Evolutionary conservation across 2,888 invertebrate species (phyloP).

Genomic region (Andrena chrysosceles): DNA sequence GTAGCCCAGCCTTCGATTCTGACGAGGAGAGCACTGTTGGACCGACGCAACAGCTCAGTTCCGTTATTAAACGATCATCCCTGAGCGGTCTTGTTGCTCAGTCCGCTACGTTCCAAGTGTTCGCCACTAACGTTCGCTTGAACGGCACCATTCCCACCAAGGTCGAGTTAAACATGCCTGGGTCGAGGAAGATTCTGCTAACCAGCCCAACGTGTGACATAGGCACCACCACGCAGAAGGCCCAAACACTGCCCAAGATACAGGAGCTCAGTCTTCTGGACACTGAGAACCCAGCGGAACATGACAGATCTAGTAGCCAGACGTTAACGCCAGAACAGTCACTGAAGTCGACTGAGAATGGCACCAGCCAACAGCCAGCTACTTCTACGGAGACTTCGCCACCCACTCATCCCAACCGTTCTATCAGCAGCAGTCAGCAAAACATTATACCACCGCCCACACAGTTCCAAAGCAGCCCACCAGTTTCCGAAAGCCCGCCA

Average conservation of each 20-base stretch:
- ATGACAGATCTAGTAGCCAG: slow-evolving; percentile 82
- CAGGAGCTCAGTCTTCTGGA: slow-evolving; percentile 89
- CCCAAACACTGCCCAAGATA: slow-evolving; percentile 87
- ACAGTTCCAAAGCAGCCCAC: slow-evolving; percentile 90
- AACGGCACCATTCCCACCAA: slow-evolving; percentile 80
- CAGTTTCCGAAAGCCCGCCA: slow-evolving; percentile 87
- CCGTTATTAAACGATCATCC: slow-evolving; percentile 88
- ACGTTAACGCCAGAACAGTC: slow-evolving; percentile 84
- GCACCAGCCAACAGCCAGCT: slow-evolving; percentile 50
- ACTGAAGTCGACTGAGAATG: slow-evolving; percentile 70
- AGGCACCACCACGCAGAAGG: slow-evolving; percentile 73
- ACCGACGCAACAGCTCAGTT: slow-evolving; percentile 74
- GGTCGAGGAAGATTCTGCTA: slow-evolving; percentile 71
- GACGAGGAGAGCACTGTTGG: slow-evolving; percentile 94
- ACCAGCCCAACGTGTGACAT: slow-evolving; percentile 78
- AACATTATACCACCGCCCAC: slow-evolving; percentile 91
- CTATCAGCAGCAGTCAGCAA: slow-evolving; percentile 83
- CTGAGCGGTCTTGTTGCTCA: slow-evolving; percentile 90
- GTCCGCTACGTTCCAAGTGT: slow-evolving; percentile 86
- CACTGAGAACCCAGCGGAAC: slow-evolving; percentile 86
- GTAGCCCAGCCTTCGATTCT: slow-evolving; percentile 97
- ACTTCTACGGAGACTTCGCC: slow-evolving; percentile 74
- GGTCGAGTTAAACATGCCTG: slow-evolving; percentile 70
- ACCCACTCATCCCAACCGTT: slow-evolving; percentile 71
- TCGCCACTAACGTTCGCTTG: slow-evolving; percentile 77